phyloP scores from a whole-genome alignment of 2,797 vertebrate species.

The Pteronotus mesoamericanus region DNA sequence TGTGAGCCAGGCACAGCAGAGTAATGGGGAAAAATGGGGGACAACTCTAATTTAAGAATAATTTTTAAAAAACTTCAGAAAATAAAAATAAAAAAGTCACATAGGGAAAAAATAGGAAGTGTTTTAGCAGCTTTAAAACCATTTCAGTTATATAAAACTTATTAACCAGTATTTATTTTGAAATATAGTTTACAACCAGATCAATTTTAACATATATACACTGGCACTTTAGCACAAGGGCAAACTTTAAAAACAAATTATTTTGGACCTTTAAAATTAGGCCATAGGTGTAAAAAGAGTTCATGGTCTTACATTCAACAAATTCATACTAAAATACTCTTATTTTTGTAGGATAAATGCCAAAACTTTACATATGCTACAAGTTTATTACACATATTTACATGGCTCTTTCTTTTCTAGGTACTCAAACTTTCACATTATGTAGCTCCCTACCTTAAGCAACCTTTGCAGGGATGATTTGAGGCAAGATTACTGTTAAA shows the following conservation, averaged over 20 bases:
- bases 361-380: slow-evolving; percentile 98
- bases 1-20: too few relatives aligned
- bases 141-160: slow-evolving; percentile 76
- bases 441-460: background rate
- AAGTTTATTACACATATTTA: slow-evolving; percentile 96
- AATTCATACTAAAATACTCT: slow-evolving; percentile 98
- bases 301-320: slow-evolving; percentile 95
- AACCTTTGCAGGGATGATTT: slow-evolving; percentile 14
- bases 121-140: slow-evolving; percentile 61
- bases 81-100: too few relatives aligned
- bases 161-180: slow-evolving; percentile 75
- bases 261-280: slow-evolving; percentile 78
- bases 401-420: slow-evolving; percentile 91
- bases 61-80: too few relatives aligned
- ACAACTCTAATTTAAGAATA: too few relatives aligned
- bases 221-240: slow-evolving; percentile 86
- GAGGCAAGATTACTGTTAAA: slow-evolving; percentile 76
- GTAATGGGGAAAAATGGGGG: too few relatives aligned
- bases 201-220: slow-evolving; percentile 85
- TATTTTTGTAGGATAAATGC: slow-evolving; percentile 88
- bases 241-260: slow-evolving; percentile 87
- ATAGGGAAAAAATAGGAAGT: too few relatives aligned
- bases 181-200: slow-evolving; percentile 82
- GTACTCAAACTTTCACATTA: slow-evolving; percentile 66
- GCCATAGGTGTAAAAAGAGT: slow-evolving; percentile 87